phyloP scores from a whole-genome alignment of 2,113 vertebrate genomes.

The Caretta caretta region DNA sequence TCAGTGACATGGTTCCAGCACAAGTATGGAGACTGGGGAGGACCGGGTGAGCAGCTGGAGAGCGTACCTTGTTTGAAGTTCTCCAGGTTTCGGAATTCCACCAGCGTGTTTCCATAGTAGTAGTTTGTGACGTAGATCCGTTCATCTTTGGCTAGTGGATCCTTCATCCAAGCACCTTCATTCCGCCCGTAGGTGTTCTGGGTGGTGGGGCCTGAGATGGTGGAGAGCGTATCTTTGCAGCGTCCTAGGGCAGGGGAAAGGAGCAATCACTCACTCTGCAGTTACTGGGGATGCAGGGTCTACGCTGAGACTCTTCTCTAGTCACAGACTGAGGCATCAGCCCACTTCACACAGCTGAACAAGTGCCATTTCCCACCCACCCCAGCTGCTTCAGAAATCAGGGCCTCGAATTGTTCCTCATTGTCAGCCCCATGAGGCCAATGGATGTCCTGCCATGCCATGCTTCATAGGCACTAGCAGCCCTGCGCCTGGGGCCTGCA shows the following conservation, averaged over 20 bases:
- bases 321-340: not conserved
- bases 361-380: not conserved
- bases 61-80: conserved; percentile 92
- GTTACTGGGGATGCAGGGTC: not conserved
- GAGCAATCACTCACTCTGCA: not conserved
- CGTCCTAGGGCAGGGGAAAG: conserved; percentile 78
- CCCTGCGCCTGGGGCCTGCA: not conserved
- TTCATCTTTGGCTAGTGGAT: conserved; percentile 88
- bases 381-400: not conserved
- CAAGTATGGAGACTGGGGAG: rapidly evolving
- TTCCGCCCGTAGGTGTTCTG: conserved; percentile 94
- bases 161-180: conserved; percentile 99
- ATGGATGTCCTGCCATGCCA: not conserved
- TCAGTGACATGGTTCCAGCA: rapidly evolving
- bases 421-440: not conserved
- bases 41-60: not conserved
- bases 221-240: conserved; percentile 96
- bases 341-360: not conserved
- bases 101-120: conserved; percentile 93
- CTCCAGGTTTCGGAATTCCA: conserved; percentile 95
- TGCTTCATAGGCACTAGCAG: not conserved
- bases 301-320: not conserved
- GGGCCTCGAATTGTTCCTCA: not conserved
- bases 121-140: conserved; percentile 96
- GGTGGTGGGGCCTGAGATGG: conserved; percentile 91